phyloP scores from a whole-genome alignment of 2,888 invertebrate genomes.

The Leptothorax acervorum region DNA sequence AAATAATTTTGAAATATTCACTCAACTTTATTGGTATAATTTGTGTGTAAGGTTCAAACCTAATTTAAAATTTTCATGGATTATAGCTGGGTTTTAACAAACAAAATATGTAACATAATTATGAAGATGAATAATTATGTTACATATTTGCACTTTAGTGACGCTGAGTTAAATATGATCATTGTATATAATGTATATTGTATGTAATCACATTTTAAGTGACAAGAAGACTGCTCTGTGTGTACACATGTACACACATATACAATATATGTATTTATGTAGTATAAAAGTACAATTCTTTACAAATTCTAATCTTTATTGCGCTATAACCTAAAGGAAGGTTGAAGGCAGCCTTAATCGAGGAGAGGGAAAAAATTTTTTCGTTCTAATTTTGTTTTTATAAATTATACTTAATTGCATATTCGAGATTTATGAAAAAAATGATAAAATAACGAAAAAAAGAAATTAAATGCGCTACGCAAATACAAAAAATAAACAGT shows the following conservation, averaged over 20 bases:
- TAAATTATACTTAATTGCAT: background rate
- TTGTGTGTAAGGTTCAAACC: background rate
- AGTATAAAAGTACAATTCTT: too few relatives aligned
- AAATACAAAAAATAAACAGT: background rate
- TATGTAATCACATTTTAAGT: too few relatives aligned
- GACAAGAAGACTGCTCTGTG: too few relatives aligned
- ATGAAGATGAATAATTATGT: background rate
- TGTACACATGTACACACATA: too few relatives aligned
- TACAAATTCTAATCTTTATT: too few relatives aligned
- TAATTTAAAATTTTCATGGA: background rate
- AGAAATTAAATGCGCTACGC: background rate
- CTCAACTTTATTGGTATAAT: background rate
- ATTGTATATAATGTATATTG: too few relatives aligned
- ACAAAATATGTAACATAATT: too few relatives aligned
- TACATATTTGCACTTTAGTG: background rate
- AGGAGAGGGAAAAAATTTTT: background rate
- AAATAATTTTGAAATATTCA: background rate
- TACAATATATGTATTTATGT: too few relatives aligned
- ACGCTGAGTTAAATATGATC: too few relatives aligned
- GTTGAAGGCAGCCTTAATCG: too few relatives aligned
- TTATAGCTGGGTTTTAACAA: background rate
- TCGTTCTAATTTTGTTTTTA: background rate
- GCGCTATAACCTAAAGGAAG: too few relatives aligned
- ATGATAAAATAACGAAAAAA: background rate
- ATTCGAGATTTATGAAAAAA: background rate